Conservation (phyloP, 2,113 vertebrate species). For the Garra rufa region DNA sequence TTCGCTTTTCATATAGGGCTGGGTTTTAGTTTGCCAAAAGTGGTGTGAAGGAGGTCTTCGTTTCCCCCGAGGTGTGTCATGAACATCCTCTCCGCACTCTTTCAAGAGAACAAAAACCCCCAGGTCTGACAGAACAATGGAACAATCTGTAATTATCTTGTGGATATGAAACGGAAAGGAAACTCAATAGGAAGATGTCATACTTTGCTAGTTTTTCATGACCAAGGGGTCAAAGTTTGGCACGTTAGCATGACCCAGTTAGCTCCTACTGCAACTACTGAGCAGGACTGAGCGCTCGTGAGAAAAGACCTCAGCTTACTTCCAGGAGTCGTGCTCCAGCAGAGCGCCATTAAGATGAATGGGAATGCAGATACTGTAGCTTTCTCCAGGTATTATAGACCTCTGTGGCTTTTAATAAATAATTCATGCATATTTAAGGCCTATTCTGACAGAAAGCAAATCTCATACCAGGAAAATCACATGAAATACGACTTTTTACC, state of each 20-base stretch:
- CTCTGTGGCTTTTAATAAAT: not conserved
- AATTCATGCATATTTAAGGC: not conserved
- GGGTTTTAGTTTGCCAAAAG: slow-evolving; percentile 13
- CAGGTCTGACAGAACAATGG: slow-evolving; percentile 8
- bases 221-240: not conserved
- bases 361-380: not conserved
- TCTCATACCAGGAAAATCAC: not conserved
- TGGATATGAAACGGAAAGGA: not conserved
- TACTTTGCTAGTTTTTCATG: not conserved
- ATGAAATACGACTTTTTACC: not conserved
- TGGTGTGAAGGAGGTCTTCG: slow-evolving; percentile 9
- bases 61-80: slow-evolving; percentile 13
- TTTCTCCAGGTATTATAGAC: not conserved
- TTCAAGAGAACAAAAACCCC: slow-evolving; percentile 16
- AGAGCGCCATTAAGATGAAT: not conserved
- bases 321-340: not conserved
- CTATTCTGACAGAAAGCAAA: not conserved
- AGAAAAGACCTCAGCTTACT: not conserved
- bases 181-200: not conserved
- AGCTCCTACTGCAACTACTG: not conserved
- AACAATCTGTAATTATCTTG: not conserved
- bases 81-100: slow-evolving; percentile 25
- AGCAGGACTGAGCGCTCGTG: not conserved
- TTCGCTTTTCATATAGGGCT: not conserved
- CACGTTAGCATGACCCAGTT: not conserved